These are phyloP conservation scores for Heliconius cydno DNA, from an alignment of 2,888 invertebrate species.

Conservation along the genomic window DNA sequence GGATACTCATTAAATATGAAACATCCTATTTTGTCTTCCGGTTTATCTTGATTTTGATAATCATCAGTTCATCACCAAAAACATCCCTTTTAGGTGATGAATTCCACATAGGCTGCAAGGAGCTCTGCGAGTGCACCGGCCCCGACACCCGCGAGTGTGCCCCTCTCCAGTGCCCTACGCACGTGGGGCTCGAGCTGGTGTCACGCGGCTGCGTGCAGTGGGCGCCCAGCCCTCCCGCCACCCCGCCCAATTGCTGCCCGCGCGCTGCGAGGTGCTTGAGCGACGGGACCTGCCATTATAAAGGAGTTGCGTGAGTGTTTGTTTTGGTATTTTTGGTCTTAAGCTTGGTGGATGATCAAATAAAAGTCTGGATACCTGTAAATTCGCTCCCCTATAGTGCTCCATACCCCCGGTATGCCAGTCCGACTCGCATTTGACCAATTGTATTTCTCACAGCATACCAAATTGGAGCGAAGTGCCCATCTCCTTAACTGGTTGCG, in stretches of 20 bases:
- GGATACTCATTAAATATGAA: no score
- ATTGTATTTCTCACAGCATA: conserved; percentile 62
- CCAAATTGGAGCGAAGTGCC: conserved; percentile 94
- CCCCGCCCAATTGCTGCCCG: conserved; percentile 92
- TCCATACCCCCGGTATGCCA: no score
- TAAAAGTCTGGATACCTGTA: no score
- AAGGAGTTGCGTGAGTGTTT: conserved; percentile 82
- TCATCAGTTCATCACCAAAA: no score
- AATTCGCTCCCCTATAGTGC: no score
- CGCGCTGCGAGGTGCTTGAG: conserved; percentile 89
- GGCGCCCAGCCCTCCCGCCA: conserved; percentile 91
- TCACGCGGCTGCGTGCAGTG: conserved; percentile 93
- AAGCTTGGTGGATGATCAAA: no score
- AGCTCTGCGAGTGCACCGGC: conserved; percentile 89
- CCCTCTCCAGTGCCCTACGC: conserved; percentile 91
- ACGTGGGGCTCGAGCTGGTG: conserved; percentile 92
- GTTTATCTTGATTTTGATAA: no score
- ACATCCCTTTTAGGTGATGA: conserved; percentile 82
- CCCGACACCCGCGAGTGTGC: conserved; percentile 87
- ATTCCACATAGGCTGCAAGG: conserved; percentile 92
- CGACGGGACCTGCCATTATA: conserved; percentile 91
- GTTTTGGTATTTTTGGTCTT: no score
- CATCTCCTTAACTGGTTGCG: conserved; percentile 90
- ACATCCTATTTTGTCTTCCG: no score
- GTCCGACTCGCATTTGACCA: no score